A percentile compares a stretch with the other conserved stretches of the same genome.
These are phyloP conservation scores for Ophonus ardosiacus DNA, from an alignment of 2,888 invertebrate species.

Conservation along the genomic window DNA sequence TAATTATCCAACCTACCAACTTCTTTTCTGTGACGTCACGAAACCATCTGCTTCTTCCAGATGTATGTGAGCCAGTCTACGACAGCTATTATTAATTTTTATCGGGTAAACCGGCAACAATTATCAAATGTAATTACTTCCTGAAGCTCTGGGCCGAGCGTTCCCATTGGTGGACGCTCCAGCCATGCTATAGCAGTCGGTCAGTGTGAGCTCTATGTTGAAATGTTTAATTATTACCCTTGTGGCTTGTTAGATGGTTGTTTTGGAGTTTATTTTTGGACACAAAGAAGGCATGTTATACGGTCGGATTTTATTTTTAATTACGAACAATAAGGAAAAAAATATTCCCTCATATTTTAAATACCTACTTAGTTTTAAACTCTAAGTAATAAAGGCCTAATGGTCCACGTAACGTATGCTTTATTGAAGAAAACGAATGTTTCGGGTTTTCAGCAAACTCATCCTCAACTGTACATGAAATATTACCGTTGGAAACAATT, in stretches of 20 bases:
- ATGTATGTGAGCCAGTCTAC: conserved; percentile 24
- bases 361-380: too few species aligned
- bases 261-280: not conserved
- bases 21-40: conserved; percentile 30
- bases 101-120: conserved; percentile 61
- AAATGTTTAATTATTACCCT: conserved; percentile 63
- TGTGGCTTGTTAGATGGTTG: conserved; percentile 46
- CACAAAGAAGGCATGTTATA: not conserved
- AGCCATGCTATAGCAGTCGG: conserved; percentile 49
- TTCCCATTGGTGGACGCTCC: conserved; percentile 54
- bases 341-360: too few species aligned
- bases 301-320: not conserved
- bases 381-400: too few species aligned
- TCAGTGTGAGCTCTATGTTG: conserved; percentile 33
- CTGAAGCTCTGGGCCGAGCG: conserved; percentile 54
- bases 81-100: conserved; percentile 61
- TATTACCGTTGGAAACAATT: too few species aligned
- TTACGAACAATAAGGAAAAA: not conserved
- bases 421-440: too few species aligned
- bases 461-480: too few species aligned
- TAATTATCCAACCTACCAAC: conserved; percentile 1
- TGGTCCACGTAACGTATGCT: too few species aligned
- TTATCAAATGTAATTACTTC: conserved; percentile 64
- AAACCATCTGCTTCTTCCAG: conserved; percentile 11
- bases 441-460: too few species aligned